Base-by-base conservation (phyloP, 2,113 vertebrate species). In the Neopipo cinnamomea region DNA sequence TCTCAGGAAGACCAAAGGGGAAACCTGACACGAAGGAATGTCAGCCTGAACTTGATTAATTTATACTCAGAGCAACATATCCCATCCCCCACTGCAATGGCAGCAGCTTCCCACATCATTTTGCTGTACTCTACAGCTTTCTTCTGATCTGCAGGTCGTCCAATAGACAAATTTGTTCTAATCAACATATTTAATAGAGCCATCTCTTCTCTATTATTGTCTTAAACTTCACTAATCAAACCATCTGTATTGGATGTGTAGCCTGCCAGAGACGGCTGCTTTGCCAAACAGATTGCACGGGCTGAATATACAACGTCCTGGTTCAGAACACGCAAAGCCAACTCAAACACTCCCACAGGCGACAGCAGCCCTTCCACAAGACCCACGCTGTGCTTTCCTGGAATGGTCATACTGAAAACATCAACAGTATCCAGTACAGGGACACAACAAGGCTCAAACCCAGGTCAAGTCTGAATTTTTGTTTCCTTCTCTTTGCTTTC, bases 41-140 rank as follows among this genome's bases (percentile, higher is more conserved):
- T 85, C 91, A 91, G 91, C 49, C 91, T 96, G 91, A 96, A 96
- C 87, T 93, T 96, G 87, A 94, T 94, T 65, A 95, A 85, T 95
- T 76, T 70, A 49, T 72, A 68, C 73, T 87, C 44, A 25, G 66
- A 89, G 84, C 81, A 95, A 49, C 3, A 11, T 4, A 14, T 85
- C 37, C 63, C 0, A 5, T 39, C 52, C n/a, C 44, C 84, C 58
- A 31, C 35, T n/a, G 15, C 85, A 90, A 55, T 0, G 12, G 70
- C 76, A 86, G 62, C 53, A 81, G 73, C 76, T 94, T 96, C 89
- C 76, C 73, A 62, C 15, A 1, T 55, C 0, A 0, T 39, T 86
- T 81, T 1, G 5, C 61, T 74, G 15, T 11, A 65, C 16, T 25
- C 24, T 14, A 78, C 24, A 33, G n/a, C 24, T 89, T 68, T 63